These are phyloP conservation scores for Psophia crepitans DNA, from an alignment of 2,113 vertebrate species.

Conservation along the genomic window DNA sequence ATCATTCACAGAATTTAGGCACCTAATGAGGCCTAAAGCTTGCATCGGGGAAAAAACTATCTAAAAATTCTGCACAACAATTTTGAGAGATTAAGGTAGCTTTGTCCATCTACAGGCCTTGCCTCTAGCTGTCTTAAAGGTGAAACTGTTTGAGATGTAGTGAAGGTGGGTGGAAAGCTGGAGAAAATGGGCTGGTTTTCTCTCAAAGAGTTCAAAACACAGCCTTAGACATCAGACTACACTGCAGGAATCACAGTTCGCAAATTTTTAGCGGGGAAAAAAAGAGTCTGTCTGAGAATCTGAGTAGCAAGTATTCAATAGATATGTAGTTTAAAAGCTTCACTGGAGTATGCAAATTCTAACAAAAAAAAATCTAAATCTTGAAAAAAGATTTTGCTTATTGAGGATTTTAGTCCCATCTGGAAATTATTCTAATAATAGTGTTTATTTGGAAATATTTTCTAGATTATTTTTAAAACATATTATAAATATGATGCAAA, in stretches of 20 bases:
- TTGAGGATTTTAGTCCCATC: not conserved
- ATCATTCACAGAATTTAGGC: not conserved
- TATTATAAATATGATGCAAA: not conserved
- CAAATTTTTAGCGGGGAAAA: not conserved
- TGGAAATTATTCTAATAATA: not conserved
- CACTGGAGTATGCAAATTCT: not conserved
- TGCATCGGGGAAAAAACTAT: fast-evolving
- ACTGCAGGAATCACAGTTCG: not conserved
- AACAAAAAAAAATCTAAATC: not conserved
- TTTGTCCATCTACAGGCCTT: not conserved
- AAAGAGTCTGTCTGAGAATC: not conserved
- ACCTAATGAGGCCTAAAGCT: not conserved
- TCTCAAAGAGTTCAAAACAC: not conserved
- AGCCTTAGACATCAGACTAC: not conserved
- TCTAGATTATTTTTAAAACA: not conserved
- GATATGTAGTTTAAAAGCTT: not conserved
- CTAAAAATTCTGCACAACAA: not conserved
- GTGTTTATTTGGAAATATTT: not conserved
- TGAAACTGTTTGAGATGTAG: not conserved
- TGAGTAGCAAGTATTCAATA: not conserved
- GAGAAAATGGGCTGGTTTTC: not conserved
- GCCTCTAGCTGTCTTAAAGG: not conserved
- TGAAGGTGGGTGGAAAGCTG: not conserved
- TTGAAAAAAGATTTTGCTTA: not conserved
- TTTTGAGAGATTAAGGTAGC: not conserved